These are phyloP conservation scores for Chionodraco myersi DNA, from an alignment of 2,113 vertebrate genomes.

Conservation along the genomic window DNA sequence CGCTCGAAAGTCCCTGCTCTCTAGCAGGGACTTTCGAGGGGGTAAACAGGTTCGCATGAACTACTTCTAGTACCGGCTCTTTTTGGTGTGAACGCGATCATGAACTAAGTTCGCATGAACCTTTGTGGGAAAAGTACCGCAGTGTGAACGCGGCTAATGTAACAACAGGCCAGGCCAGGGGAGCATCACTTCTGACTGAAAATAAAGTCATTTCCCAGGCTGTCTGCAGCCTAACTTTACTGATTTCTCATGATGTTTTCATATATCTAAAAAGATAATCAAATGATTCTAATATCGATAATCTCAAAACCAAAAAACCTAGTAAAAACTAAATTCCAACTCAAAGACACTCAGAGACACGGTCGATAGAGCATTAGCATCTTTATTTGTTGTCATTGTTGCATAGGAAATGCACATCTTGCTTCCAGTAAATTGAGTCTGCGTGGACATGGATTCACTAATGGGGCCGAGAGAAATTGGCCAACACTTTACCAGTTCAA, in stretches of 20 bases:
- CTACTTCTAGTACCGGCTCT: no score
- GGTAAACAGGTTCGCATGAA: no score
- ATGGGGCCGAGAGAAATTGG: slow-evolving; percentile 90
- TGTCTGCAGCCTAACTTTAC: background rate
- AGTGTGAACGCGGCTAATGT: no score
- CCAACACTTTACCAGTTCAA: slow-evolving; percentile 87
- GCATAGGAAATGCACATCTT: slow-evolving; percentile 99
- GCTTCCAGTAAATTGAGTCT: slow-evolving; percentile 97
- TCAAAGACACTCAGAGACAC: slow-evolving; percentile 35
- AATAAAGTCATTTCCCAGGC: background rate
- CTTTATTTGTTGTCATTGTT: slow-evolving; percentile 95
- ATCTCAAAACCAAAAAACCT: background rate
- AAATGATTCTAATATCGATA: background rate
- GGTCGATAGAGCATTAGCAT: slow-evolving; percentile 91
- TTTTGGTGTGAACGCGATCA: no score
- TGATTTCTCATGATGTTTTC: background rate
- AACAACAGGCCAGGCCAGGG: background rate
- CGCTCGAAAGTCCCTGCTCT: no score
- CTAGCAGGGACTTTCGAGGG: no score
- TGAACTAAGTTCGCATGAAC: no score
- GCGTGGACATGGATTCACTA: slow-evolving; percentile 94
- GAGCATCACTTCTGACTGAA: background rate
- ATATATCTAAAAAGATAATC: background rate
- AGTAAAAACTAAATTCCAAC: background rate
- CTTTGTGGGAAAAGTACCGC: no score